Evolutionary conservation across 2,113 vertebrate genomes (phyloP).

Genomic region (Aramus guarauna): DNA sequence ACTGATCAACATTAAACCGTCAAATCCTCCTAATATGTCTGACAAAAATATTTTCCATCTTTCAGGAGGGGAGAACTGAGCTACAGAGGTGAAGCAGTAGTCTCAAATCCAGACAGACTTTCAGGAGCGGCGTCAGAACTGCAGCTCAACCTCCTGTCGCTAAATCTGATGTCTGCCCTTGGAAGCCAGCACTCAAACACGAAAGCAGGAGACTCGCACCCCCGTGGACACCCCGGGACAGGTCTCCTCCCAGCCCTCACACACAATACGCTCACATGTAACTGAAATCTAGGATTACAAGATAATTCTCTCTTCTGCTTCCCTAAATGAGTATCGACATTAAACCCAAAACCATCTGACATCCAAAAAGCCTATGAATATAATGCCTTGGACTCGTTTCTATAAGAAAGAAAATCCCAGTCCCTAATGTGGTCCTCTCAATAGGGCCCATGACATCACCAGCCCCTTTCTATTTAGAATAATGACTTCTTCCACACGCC

Average conservation of each 20-base stretch:
- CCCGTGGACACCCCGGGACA: accelerated
- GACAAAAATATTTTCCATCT: neutral
- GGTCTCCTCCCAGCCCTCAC: neutral
- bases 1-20: neutral
- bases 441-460: conserved; percentile 3
- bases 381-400: neutral
- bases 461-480: conserved; percentile 70
- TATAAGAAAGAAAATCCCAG: neutral
- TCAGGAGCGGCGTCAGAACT: neutral
- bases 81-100: neutral
- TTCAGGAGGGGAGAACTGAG: neutral
- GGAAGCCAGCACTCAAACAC: neutral
- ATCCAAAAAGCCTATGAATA: neutral
- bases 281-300: neutral
- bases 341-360: neutral
- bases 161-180: neutral
- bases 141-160: neutral
- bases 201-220: neutral
- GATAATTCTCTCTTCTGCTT: neutral
- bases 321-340: neutral
- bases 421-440: conserved; percentile 37
- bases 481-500: conserved; percentile 72
- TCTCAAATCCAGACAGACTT: neutral
- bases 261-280: neutral
- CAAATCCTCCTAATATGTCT: neutral